Percentiles rank a stretch among this genome's conserved stretches.
Evolutionary conservation across 2,888 invertebrate species (phyloP).

Genomic region (Ormyrus pomaceus): DNA sequence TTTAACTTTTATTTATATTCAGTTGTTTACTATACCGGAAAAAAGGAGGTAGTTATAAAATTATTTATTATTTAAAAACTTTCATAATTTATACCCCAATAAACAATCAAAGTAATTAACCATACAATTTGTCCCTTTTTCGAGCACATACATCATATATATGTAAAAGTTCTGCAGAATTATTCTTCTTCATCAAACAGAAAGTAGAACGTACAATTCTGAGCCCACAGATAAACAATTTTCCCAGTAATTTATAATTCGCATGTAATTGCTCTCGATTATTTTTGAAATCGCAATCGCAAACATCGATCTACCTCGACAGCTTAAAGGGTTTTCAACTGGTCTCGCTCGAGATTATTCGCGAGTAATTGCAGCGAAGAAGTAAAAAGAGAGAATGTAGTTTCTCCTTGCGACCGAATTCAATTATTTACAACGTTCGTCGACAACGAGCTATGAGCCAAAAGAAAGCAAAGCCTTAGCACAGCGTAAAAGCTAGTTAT

Average conservation of each 20-base stretch:
- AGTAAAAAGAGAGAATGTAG: slow-evolving; percentile 14
- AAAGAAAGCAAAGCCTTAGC: not conserved
- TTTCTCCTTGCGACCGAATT: slow-evolving; percentile 21
- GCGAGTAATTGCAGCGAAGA: slow-evolving; percentile 33
- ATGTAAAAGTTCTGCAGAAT: too few species aligned
- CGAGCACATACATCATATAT: too few species aligned
- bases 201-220: not conserved
- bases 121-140: too few species aligned
- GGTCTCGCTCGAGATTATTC: slow-evolving; percentile 28
- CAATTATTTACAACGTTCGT: slow-evolving; percentile 25
- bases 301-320: slow-evolving; percentile 34
- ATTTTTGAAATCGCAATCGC: slow-evolving; percentile 26
- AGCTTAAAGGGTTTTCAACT: slow-evolving; percentile 32
- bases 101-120: too few species aligned
- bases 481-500: not conserved
- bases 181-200: too few species aligned
- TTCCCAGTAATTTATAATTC: slow-evolving; percentile 43
- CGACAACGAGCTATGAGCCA: slow-evolving; percentile 2
- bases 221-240: slow-evolving; percentile 37
- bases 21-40: too few species aligned
- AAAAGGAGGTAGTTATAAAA: too few species aligned
- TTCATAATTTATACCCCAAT: too few species aligned
- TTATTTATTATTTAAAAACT: too few species aligned
- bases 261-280: slow-evolving; percentile 42
- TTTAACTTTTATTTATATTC: too few species aligned